Evolutionary conservation across 1,140 invertebrate genomes (phyloP).

Genomic region (Littorina saxatilis): DNA sequence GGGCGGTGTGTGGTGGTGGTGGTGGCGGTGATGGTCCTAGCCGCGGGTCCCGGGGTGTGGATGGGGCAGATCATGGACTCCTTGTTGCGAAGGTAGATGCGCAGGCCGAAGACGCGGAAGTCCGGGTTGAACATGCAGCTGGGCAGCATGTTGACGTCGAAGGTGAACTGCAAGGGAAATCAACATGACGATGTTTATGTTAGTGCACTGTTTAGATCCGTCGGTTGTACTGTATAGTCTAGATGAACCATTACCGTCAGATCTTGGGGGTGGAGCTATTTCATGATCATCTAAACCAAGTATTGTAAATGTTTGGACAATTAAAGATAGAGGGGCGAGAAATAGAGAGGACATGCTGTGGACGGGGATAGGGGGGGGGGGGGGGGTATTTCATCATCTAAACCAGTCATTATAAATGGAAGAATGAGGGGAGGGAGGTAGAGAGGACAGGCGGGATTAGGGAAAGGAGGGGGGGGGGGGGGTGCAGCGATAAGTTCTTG

Average conservation of each 20-base stretch:
- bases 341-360: neutral
- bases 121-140: constrained; percentile 62
- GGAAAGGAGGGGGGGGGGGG: neutral
- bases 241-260: no score
- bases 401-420: no score
- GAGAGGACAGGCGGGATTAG: neutral
- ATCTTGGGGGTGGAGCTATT: no score
- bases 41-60: constrained; percentile 26
- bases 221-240: no score
- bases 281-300: no score
- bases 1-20: constrained; percentile 21
- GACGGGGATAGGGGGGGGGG: constrained; percentile 17
- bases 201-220: no score
- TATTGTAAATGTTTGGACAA: no score
- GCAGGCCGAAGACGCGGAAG: constrained; percentile 61
- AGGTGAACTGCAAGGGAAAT: constrained; percentile 56
- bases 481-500: neutral
- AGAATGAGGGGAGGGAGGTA: neutral
- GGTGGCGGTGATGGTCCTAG: neutral
- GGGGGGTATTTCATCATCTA: neutral
- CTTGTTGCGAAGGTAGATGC: constrained; percentile 59
- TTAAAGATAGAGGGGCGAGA: no score
- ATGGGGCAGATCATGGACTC: constrained; percentile 55
- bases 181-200: no score
- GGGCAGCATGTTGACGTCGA: constrained; percentile 59